Percentiles rank a stretch among this genome's conserved stretches.
Conservation (phyloP, 2,797 vertebrate genomes). For the Apogon hyalosoma region DNA sequence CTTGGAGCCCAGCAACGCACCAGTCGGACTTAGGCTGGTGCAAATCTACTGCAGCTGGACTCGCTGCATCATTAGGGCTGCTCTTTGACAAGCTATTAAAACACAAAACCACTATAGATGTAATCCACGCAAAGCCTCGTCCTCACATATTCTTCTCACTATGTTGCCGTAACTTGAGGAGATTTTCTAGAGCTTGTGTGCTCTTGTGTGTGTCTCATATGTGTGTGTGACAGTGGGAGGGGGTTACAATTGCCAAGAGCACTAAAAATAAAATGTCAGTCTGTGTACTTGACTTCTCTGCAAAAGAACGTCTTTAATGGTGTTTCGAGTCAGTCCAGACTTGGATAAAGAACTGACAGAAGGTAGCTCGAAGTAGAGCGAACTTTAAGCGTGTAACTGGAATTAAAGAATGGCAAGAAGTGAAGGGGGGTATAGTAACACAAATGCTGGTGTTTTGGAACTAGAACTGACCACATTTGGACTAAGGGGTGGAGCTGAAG, state of each 20-base stretch:
- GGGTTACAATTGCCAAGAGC: conserved; percentile 35
- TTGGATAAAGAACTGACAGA: conserved; percentile 56
- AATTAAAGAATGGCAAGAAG: too few relatives aligned
- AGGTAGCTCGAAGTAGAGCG: conserved; percentile 52
- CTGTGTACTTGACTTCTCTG: conserved; percentile 72
- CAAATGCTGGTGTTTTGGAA: too few relatives aligned
- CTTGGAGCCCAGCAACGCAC: conserved; percentile 35
- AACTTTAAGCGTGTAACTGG: background rate
- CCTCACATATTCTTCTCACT: background rate
- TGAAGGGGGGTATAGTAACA: too few relatives aligned
- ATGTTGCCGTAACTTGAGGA: conserved; percentile 1
- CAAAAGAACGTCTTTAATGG: conserved; percentile 63
- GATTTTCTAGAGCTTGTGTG: conserved; percentile 11
- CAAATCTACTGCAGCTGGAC: conserved; percentile 34
- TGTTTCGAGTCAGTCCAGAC: conserved; percentile 46
- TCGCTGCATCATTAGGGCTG: conserved; percentile 62
- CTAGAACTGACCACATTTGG: too few relatives aligned
- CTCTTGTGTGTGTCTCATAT: background rate
- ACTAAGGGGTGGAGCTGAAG: too few relatives aligned
- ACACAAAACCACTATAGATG: conserved; percentile 23
- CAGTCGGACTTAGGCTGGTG: conserved; percentile 18
- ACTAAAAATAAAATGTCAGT: conserved; percentile 56
- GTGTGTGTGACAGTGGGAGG: background rate
- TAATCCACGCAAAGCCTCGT: conserved; percentile 47
- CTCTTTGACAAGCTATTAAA: conserved; percentile 65